phyloP scores from a whole-genome alignment of 2,888 invertebrate species.

The Hermaeophaga mercurialis region DNA sequence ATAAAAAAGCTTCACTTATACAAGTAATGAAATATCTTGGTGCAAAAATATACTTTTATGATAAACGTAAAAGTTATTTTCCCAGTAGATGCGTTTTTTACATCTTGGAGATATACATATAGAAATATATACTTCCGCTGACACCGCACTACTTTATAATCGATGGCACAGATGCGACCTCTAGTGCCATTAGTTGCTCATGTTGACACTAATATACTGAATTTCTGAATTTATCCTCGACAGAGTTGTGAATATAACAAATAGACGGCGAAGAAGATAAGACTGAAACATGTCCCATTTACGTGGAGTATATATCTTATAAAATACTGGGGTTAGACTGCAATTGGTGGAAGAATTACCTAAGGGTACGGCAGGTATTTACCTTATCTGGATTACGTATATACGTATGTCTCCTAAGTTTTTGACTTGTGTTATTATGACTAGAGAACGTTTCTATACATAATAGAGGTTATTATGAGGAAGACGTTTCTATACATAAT shows the following conservation, averaged over 20 bases:
- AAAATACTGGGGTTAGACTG: constrained; percentile 2
- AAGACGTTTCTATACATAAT: too few relatives aligned
- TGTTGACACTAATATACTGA: constrained; percentile 18
- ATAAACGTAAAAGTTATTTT: too few relatives aligned
- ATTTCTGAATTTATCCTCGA: constrained; percentile 14
- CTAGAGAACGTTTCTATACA: neutral
- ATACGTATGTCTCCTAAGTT: too few relatives aligned
- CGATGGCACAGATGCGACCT: constrained; percentile 11
- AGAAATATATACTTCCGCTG: neutral
- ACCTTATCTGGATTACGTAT: constrained; percentile 13
- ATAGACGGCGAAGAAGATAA: constrained; percentile 17
- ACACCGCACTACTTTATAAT: constrained; percentile 13
- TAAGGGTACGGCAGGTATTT: constrained; percentile 15
- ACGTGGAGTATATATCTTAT: constrained; percentile 13
- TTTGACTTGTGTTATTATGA: constrained; percentile 13
- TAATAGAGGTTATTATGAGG: neutral
- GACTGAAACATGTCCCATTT: constrained; percentile 15
- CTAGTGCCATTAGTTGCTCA: constrained; percentile 11
- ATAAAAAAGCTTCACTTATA: too few relatives aligned
- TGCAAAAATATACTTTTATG: too few relatives aligned
- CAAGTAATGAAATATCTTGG: too few relatives aligned
- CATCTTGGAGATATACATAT: too few relatives aligned
- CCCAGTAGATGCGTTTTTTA: too few relatives aligned
- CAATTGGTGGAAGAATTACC: constrained; percentile 11
- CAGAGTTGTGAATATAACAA: constrained; percentile 16